These are phyloP conservation scores for Aethina tumida DNA, from an alignment of 1,140 invertebrate species.

Conservation along the genomic window DNA sequence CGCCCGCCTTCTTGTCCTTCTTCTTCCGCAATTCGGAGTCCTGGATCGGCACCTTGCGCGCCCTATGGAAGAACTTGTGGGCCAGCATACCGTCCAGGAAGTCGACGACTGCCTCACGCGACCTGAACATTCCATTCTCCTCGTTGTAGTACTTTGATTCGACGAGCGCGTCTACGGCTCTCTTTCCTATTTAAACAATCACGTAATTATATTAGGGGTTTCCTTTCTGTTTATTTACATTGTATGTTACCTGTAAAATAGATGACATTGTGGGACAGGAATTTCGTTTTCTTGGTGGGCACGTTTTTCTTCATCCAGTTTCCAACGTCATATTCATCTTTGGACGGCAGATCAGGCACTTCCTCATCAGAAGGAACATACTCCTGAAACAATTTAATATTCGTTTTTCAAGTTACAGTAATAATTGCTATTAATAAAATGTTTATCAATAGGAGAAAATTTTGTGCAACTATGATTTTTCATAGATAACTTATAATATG, in stretches of 20 bases:
- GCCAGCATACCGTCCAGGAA: conserved; percentile 78
- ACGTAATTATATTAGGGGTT: conserved; percentile 1
- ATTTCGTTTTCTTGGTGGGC: conserved; percentile 89
- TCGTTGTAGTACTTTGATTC: conserved; percentile 86
- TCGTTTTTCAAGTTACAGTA: conserved; percentile 11
- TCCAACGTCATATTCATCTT: conserved; percentile 86
- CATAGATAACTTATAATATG: conserved; percentile 7
- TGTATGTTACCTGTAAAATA: conserved; percentile 77
- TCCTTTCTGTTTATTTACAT: not conserved
- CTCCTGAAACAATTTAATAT: conserved; percentile 42
- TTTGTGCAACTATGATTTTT: conserved; percentile 7
- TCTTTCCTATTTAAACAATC: conserved; percentile 45
- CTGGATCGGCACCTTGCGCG: conserved; percentile 74
- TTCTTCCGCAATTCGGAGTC: conserved; percentile 61
- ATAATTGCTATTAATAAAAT: conserved; percentile 7
- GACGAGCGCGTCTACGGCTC: conserved; percentile 84
- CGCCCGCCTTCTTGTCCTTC: conserved; percentile 50
- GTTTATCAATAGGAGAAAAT: conserved; percentile 3
- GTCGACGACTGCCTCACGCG: conserved; percentile 65
- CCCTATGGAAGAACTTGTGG: conserved; percentile 93
- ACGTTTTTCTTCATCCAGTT: conserved; percentile 91
- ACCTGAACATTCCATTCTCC: conserved; percentile 68
- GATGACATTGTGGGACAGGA: conserved; percentile 90
- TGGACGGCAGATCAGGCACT: conserved; percentile 64
- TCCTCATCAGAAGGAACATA: conserved; percentile 40